Base-by-base conservation (phyloP, 2,888 invertebrate species). In the Aleiodes leptofemur region DNA sequence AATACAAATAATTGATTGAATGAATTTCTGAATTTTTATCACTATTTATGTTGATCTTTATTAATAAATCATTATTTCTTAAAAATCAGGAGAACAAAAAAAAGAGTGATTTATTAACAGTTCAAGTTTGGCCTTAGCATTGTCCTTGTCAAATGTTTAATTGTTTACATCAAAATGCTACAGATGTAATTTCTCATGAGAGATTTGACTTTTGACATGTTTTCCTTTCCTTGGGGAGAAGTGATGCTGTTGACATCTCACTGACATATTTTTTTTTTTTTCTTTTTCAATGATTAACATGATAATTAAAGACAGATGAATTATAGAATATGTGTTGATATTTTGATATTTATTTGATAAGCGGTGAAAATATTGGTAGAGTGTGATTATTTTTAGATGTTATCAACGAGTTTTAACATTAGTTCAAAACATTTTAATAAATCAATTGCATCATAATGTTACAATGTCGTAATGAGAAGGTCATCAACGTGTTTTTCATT, bases 121-220 rank as follows among this genome's bases (percentile, higher is more conserved):
- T 55, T 55, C 55, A 55, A 55, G 55, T 55, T 16, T 16, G 16
- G 6, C 14, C 55, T 16, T 55, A 55, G 16, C 43, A 43, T 16
- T 55, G 55, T 55, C 16, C 55, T 55, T 55, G 55, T 55, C 55
- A 55, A 55, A 55, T 16, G 16, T 55, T 55, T 16, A 55, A 55
- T 55, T 55, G 43, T 43, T 43, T 43, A 43, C 43, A 43, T 43
- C 9, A 43, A 43, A 43, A 11, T 43, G 9, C 43, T 43, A 9
- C 43, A 11, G 7, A 43, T 43, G 43, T 43, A 43, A 43, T 43
- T 43, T 43, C 43, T 43, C 43, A 43, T 43, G n/a, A 48, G 14
- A 16, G 43, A 61, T 43, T 43, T 64, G 43, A 14, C 4, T 43
- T 43, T 8, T 64, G 43, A 38, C 64, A 23, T 61, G 38, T 59